Percentiles rank a stretch among this genome's conserved stretches.
phyloP scores from a whole-genome alignment of 2,888 invertebrate species.

The Clistopyga incitator region DNA sequence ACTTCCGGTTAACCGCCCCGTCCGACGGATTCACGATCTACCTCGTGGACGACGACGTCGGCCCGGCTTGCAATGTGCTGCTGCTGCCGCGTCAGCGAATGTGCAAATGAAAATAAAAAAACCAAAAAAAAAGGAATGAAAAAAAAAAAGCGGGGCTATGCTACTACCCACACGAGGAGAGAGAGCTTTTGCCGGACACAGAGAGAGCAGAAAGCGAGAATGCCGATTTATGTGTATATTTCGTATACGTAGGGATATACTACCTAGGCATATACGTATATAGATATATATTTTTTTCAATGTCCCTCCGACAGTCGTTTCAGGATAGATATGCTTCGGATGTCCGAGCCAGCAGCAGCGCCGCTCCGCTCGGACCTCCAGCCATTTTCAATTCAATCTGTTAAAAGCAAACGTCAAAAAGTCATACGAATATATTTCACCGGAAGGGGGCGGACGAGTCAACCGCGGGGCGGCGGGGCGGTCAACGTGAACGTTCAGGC shows the following conservation, averaged over 20 bases:
- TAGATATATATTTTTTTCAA: conserved; percentile 62
- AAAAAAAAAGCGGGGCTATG: conserved; percentile 69
- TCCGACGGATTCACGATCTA: conserved; percentile 55
- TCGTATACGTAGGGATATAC: conserved; percentile 53
- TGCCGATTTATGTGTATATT: conserved; percentile 63
- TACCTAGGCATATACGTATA: conserved; percentile 54
- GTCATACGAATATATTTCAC: conserved; percentile 81
- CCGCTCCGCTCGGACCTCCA: conserved; percentile 43
- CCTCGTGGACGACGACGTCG: conserved; percentile 54
- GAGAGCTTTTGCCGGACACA: conserved; percentile 53
- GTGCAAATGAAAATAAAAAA: conserved; percentile 77
- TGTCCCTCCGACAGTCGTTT: conserved; percentile 75
- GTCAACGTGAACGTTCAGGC: conserved; percentile 7
- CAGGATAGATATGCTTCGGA: conserved; percentile 79
- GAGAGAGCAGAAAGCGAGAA: conserved; percentile 50
- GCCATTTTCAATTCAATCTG: conserved; percentile 83
- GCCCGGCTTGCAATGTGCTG: conserved; percentile 75
- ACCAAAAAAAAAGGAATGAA: conserved; percentile 61
- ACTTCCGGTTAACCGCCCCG: not conserved
- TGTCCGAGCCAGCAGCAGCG: conserved; percentile 77
- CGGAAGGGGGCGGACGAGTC: conserved; percentile 65
- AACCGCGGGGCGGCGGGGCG: too few species aligned
- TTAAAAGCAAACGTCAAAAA: conserved; percentile 83
- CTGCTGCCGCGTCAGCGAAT: conserved; percentile 81
- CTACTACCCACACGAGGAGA: conserved; percentile 47